Conservation (phyloP, 2,113 vertebrate genomes). For the Pipa parva region DNA sequence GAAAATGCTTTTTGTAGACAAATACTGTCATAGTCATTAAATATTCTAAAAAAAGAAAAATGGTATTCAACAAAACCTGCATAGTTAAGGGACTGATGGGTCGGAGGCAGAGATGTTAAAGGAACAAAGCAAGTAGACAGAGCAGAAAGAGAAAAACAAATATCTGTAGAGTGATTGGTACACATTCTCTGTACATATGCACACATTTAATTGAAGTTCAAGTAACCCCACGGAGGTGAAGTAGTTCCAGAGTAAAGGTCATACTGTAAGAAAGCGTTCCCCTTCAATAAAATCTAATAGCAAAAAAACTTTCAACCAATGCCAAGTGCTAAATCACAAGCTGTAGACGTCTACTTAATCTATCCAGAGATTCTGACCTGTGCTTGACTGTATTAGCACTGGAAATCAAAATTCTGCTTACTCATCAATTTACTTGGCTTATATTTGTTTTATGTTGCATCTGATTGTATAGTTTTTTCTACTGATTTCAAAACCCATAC, state of each 20-base stretch:
- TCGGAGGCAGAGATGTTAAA: neutral
- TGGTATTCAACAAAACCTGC: neutral
- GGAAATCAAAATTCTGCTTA: no score
- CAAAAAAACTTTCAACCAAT: no score
- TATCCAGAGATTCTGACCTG: neutral
- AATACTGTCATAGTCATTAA: no score
- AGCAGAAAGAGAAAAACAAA: neutral
- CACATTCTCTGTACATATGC: neutral
- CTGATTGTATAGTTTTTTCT: no score
- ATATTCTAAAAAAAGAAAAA: neutral
- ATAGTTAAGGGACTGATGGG: neutral
- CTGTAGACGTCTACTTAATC: neutral
- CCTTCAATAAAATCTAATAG: slow-evolving; percentile 3
- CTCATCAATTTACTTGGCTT: no score
- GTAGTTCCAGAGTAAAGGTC: neutral
- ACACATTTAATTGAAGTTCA: neutral
- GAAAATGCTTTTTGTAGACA: no score
- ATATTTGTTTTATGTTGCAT: no score
- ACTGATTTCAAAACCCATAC: no score
- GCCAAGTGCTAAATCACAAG: neutral
- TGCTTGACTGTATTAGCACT: no score
- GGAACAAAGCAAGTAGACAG: neutral
- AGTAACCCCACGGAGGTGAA: neutral
- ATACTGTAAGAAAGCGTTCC: neutral
- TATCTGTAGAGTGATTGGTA: neutral